These are phyloP conservation scores for Pseudomyrmex sp. DNA, from an alignment of 1,140 invertebrate genomes.

Conservation along the genomic window DNA sequence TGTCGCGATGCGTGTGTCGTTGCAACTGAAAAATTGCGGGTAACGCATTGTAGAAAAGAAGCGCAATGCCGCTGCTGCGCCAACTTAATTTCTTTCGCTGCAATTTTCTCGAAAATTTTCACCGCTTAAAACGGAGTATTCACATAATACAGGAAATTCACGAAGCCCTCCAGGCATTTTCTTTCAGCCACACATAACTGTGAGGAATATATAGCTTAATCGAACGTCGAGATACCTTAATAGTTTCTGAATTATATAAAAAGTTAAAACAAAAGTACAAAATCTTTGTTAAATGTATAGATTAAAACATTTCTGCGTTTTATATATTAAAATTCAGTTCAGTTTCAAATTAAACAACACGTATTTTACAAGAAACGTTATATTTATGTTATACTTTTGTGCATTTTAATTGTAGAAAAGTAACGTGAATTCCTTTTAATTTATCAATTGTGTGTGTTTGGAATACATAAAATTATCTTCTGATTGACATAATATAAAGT, in stretches of 20 bases:
- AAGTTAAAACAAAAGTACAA: not conserved
- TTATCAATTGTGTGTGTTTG: not conserved
- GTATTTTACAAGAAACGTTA: not conserved
- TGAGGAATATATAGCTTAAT: not conserved
- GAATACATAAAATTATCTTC: not conserved
- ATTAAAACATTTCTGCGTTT: not conserved
- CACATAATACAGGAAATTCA: constrained; percentile 31
- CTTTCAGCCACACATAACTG: not conserved
- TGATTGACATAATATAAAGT: not conserved
- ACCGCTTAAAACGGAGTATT: constrained; percentile 1
- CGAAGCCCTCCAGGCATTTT: not conserved
- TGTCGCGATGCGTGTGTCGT: constrained; percentile 15
- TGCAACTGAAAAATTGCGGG: constrained; percentile 44
- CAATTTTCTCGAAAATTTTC: constrained; percentile 21
- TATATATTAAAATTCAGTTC: constrained; percentile 10
- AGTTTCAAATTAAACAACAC: not conserved
- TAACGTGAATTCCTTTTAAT: not conserved
- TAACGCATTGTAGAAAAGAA: constrained; percentile 15
- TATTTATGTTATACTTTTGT: not conserved
- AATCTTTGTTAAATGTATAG: not conserved
- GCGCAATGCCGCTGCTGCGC: not conserved
- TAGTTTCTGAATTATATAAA: not conserved
- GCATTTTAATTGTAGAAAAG: not conserved
- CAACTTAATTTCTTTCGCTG: constrained; percentile 43
- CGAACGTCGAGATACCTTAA: not conserved